A percentile compares a stretch with the other conserved stretches of the same genome.
Evolutionary conservation across 2,113 vertebrate species (phyloP).

Genomic region (Xiphias gladius): DNA sequence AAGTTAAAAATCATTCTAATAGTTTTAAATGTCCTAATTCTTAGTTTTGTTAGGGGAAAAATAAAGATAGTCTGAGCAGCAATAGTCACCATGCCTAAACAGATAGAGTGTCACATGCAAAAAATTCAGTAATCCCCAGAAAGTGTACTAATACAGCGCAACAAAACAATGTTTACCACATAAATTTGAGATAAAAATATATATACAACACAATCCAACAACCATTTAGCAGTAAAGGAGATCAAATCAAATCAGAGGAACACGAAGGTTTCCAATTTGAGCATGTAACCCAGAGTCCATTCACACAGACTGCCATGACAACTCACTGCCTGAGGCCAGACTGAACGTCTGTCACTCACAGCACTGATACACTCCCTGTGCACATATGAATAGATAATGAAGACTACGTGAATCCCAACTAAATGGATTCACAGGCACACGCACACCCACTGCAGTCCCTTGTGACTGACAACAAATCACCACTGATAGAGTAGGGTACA

Average conservation of each 20-base stretch:
- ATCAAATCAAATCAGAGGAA: not conserved
- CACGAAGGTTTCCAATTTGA: constrained; percentile 4
- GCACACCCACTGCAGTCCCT: constrained; percentile 7
- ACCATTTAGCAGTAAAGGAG: not conserved
- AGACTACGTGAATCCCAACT: not conserved
- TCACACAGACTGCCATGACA: constrained; percentile 40
- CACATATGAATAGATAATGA: constrained; percentile 57
- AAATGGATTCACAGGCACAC: constrained; percentile 10
- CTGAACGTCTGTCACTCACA: constrained; percentile 51
- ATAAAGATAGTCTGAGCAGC: too few species aligned
- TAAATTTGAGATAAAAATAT: not conserved
- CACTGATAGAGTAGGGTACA: constrained; percentile 6
- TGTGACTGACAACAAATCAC: constrained; percentile 31
- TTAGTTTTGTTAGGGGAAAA: too few species aligned
- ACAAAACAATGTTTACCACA: too few species aligned
- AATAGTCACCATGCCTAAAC: too few species aligned
- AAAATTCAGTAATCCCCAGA: too few species aligned
- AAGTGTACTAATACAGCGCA: too few species aligned
- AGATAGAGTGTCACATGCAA: too few species aligned
- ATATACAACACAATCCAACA: not conserved
- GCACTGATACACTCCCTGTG: constrained; percentile 40
- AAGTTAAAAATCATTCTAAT: too few species aligned
- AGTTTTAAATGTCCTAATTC: too few species aligned
- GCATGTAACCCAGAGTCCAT: constrained; percentile 28
- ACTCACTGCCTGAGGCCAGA: constrained; percentile 48